phyloP scores from a whole-genome alignment of 2,888 invertebrate genomes.

The Melieria picta region DNA sequence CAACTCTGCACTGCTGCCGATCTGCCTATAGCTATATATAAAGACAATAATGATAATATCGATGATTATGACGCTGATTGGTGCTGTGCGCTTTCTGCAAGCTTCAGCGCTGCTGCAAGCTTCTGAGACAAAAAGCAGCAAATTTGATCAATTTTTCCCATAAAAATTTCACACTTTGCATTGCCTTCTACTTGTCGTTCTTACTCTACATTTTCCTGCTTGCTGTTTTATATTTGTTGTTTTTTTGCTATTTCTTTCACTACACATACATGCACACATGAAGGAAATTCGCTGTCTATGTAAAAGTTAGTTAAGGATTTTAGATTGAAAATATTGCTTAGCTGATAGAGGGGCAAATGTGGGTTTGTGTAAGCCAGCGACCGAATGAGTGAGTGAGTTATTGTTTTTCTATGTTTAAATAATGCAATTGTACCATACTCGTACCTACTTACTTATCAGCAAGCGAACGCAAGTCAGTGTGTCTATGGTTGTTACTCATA shows the following conservation, averaged over 20 bases:
- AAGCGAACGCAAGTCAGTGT: neutral
- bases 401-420: constrained; percentile 15
- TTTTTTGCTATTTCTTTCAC: neutral
- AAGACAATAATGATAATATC: too few species aligned
- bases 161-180: too few species aligned
- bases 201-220: too few species aligned
- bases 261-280: neutral
- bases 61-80: too few species aligned
- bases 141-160: too few species aligned
- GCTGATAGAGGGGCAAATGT: neutral
- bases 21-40: too few species aligned
- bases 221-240: neutral
- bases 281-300: neutral
- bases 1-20: too few species aligned
- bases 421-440: constrained; percentile 12
- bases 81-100: too few species aligned
- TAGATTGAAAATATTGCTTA: constrained; percentile 8
- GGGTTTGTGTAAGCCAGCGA: neutral
- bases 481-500: constrained; percentile 1
- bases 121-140: too few species aligned
- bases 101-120: too few species aligned
- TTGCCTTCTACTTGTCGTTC: too few species aligned
- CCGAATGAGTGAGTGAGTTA: constrained; percentile 11
- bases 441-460: neutral
- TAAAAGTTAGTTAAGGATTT: constrained; percentile 11